Evolutionary conservation across 2,797 vertebrate species (phyloP).

Genomic region (Odontamblyopus rebecca): DNA sequence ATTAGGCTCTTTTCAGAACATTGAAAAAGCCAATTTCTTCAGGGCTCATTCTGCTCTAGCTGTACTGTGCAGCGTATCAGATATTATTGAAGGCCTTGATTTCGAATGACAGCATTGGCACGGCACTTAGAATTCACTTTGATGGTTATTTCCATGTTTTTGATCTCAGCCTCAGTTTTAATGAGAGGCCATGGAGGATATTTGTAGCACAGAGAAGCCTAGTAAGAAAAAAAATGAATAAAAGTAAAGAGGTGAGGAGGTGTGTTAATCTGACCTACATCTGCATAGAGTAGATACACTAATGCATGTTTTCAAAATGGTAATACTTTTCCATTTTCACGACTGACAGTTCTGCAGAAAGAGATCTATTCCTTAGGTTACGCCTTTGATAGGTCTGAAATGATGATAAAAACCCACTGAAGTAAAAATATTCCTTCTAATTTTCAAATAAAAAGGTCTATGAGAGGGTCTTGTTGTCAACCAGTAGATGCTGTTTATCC

Average conservation of each 20-base stretch:
- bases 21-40: not conserved
- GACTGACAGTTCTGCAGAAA: not conserved
- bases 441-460: not conserved
- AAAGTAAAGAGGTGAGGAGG: conserved; percentile 20
- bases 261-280: conserved; percentile 13
- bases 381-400: not conserved
- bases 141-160: conserved; percentile 57
- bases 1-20: conserved; percentile 39
- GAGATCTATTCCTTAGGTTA: not conserved
- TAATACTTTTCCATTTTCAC: not conserved
- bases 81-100: conserved; percentile 38
- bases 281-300: not conserved
- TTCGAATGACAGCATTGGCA: conserved; percentile 47
- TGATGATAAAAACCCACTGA: too few relatives aligned
- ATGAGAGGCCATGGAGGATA: conserved; percentile 37
- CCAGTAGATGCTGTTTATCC: too few relatives aligned
- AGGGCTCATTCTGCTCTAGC: conserved; percentile 14
- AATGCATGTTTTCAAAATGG: conserved; percentile 10
- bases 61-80: conserved; percentile 17
- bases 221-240: conserved; percentile 10
- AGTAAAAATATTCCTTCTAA: too few relatives aligned
- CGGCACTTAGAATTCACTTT: conserved; percentile 42
- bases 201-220: conserved; percentile 37
- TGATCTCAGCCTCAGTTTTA: conserved; percentile 48
- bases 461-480: not conserved